Percentiles rank a stretch among this genome's conserved stretches.
Conservation (phyloP, 2,113 vertebrate species). For the Ictidomys tridecemlineatus region DNA sequence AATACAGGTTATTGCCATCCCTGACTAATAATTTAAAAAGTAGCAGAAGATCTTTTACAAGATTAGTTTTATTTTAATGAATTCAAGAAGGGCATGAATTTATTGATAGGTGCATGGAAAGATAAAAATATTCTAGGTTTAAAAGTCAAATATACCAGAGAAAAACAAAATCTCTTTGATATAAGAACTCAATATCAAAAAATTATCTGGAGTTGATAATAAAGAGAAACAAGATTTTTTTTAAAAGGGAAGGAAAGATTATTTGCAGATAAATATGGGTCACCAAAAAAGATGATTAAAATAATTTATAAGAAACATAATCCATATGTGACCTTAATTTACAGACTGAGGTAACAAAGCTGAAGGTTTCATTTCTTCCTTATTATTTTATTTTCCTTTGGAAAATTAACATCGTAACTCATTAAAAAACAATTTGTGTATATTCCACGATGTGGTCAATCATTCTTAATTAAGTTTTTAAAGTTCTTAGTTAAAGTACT, state of each 20-base stretch:
- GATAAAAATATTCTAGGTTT: neutral
- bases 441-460: neutral
- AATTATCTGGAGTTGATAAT: neutral
- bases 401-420: neutral
- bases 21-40: constrained; percentile 4
- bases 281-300: neutral
- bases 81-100: neutral
- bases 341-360: neutral
- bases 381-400: neutral
- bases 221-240: neutral
- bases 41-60: neutral
- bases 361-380: neutral
- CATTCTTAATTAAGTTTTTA: neutral
- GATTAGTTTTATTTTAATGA: constrained; percentile 5
- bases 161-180: neutral
- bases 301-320: neutral
- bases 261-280: neutral
- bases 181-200: neutral
- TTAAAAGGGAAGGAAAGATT: neutral
- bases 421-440: neutral
- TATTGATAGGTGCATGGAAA: neutral
- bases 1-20: neutral
- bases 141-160: neutral
- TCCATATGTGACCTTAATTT: neutral
- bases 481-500: neutral